Evolutionary conservation across 2,797 vertebrate species (phyloP), one percentile per base, ranked within the genome.

Genomic region (Chrysolophus pictus): DNA sequence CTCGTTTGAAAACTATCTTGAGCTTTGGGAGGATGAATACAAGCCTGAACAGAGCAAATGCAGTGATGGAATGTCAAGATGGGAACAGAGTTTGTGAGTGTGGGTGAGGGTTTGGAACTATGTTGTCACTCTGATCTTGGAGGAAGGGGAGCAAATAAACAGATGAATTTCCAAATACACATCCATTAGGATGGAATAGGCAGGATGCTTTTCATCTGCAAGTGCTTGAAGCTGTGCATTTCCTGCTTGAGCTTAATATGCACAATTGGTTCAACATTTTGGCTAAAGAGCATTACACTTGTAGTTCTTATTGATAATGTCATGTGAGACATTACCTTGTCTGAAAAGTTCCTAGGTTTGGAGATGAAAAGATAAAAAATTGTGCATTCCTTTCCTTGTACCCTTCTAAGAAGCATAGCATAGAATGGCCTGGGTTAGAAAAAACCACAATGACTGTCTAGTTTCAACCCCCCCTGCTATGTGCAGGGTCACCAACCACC

Each of bases 1-100:
- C 88, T 95, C 37, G 12, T 7, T 92, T 89, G 90, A 94, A 95
- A 95, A 90, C 37, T 41, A 14, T 89, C 91, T 42, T 87, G 74
- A 80, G 37, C 60, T 85, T 87, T 85, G 87, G 82, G 69, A 80
- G 82, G 63, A 18, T 47, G 60, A 75, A 55, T 89, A 82, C 78
- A 94, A 7, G 64, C 56, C 68, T 58, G 47, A 94, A 70, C 11
- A 46, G 86, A 37, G 63, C 19, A 75, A 75, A 63, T 21, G 17
- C 10, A 35, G 33, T 15, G 11, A 72, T 58, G 62, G 56, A 79
- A 37, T 2, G 6, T 70, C 79, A 53, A 95, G 90, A 72, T 95
- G 79, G 73, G 80, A 75, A 47, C 2, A 41, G 69, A 49, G 75
- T 49, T 70, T 44, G 69, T 74, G 29, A 71, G 7, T 70, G 42